phyloP scores from a whole-genome alignment of 2,797 vertebrate species.

The Phaenicophaeus curvirostris region DNA sequence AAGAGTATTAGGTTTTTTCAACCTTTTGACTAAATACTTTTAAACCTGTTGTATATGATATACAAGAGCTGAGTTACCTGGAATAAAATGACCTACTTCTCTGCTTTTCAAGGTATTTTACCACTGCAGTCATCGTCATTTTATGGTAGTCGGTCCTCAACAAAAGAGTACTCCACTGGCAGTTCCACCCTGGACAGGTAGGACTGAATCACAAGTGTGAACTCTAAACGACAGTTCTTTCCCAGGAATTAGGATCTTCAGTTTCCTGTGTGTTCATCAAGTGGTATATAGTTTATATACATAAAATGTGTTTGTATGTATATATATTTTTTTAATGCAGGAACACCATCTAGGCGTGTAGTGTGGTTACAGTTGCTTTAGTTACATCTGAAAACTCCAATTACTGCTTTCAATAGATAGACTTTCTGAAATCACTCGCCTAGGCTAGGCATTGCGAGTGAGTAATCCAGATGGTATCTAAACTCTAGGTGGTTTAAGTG shows the following conservation, averaged over 20 bases:
- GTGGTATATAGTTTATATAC: background rate
- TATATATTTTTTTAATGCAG: background rate
- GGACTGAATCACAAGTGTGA: background rate
- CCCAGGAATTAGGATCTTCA: background rate
- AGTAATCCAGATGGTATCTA: background rate
- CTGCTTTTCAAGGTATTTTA: conserved; percentile 80
- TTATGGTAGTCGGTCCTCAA: conserved; percentile 86
- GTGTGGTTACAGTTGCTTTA: background rate
- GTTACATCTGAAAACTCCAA: background rate
- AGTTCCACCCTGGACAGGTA: conserved; percentile 91
- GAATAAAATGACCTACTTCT: background rate
- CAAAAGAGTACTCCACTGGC: conserved; percentile 89
- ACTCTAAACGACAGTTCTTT: background rate
- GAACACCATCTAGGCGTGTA: background rate
- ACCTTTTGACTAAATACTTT: background rate
- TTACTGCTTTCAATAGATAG: background rate
- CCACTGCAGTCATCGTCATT: conserved; percentile 93
- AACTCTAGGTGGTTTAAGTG: background rate
- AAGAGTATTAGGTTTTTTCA: background rate
- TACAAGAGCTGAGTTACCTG: background rate
- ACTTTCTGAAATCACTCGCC: background rate
- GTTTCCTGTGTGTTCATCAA: background rate
- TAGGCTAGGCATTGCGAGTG: background rate
- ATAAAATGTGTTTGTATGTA: background rate
- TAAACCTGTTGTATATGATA: background rate